Percentiles rank a stretch among this genome's conserved stretches.
Evolutionary conservation across 2,888 invertebrate genomes (phyloP).

Genomic region (Eristalis arbustorum): DNA sequence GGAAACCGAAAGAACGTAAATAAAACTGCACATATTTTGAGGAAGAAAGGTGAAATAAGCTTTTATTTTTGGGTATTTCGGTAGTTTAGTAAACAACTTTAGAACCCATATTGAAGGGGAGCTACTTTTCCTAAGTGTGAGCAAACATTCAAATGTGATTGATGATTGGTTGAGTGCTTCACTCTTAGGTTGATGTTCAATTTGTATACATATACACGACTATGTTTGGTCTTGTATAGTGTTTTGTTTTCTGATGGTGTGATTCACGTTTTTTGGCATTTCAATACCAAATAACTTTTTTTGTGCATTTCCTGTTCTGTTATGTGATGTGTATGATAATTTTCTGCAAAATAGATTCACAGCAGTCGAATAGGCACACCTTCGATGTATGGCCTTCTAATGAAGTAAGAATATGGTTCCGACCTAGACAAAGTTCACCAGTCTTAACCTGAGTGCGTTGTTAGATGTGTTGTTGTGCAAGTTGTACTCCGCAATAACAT

Average conservation of each 20-base stretch:
- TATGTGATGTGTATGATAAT: no score
- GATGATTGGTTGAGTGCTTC: slow-evolving; percentile 42
- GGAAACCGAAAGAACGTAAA: slow-evolving; percentile 20
- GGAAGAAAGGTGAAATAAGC: slow-evolving; percentile 40
- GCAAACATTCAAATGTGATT: slow-evolving; percentile 57
- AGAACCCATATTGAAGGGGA: slow-evolving; percentile 43
- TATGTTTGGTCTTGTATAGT: neutral
- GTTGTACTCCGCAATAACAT: no score
- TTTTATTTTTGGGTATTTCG: slow-evolving; percentile 60
- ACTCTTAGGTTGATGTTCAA: neutral
- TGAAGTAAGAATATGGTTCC: no score
- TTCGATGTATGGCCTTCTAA: no score
- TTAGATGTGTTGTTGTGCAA: no score
- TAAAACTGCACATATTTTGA: slow-evolving; percentile 54
- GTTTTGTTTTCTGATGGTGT: neutral
- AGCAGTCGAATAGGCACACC: no score
- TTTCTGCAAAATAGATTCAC: no score
- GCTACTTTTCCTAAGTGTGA: slow-evolving; percentile 37
- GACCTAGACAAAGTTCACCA: no score
- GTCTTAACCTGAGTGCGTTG: no score
- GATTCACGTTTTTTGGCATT: neutral
- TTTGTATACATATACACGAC: neutral
- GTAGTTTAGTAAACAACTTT: slow-evolving; percentile 45
- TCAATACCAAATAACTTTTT: no score
- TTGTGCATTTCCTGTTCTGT: no score